phyloP scores from a whole-genome alignment of 2,888 invertebrate genomes.

The Stenotaenia linearis region DNA sequence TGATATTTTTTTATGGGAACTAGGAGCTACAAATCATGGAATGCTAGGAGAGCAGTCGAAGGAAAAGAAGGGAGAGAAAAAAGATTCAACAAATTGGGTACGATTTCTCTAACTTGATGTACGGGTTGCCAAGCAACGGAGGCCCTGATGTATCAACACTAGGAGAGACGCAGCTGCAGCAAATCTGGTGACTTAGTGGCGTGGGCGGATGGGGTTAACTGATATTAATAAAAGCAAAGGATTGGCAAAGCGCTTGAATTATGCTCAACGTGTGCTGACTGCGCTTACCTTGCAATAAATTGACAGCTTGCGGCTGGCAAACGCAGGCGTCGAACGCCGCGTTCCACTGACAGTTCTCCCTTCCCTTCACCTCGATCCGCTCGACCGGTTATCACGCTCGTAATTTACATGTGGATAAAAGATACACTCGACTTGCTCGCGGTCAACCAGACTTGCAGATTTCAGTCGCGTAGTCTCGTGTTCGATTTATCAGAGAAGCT shows the following conservation, averaged over 20 bases:
- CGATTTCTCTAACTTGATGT: background rate
- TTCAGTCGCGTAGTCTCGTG: background rate
- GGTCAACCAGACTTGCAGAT: slow-evolving; percentile 4
- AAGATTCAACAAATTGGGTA: background rate
- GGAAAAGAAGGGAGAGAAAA: background rate
- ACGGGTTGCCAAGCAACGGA: background rate
- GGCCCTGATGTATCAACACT: background rate
- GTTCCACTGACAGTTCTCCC: background rate
- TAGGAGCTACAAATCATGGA: background rate
- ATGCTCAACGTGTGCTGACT: background rate
- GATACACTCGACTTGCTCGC: slow-evolving; percentile 24
- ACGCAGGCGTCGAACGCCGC: background rate
- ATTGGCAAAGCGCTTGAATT: background rate
- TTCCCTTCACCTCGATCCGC: background rate
- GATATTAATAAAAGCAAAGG: background rate
- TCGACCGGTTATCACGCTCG: slow-evolving; percentile 7
- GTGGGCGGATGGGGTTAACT: background rate
- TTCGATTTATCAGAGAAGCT: background rate
- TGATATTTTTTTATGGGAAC: background rate
- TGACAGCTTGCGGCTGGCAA: background rate
- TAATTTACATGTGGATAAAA: slow-evolving; percentile 17
- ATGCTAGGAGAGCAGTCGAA: background rate
- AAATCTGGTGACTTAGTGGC: background rate
- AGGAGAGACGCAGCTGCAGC: background rate
- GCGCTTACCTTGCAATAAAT: background rate